A percentile compares a stretch with the other conserved stretches of the same genome.
Evolutionary conservation across 2,113 vertebrate genomes (phyloP).

Genomic region (Aviceda subcristata): DNA sequence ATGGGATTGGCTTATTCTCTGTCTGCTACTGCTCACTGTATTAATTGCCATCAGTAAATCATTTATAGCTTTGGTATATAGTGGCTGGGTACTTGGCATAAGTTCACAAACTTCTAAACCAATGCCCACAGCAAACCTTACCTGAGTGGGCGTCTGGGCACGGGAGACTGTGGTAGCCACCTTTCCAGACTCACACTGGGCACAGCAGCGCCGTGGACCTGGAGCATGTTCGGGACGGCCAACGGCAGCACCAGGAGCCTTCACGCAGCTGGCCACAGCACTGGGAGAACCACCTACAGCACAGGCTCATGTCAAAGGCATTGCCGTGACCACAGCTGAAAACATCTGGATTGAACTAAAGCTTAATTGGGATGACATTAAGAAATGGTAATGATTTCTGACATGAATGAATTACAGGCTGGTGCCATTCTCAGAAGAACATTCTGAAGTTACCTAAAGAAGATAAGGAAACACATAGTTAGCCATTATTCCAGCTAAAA

Average conservation of each 20-base stretch:
- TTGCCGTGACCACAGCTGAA: neutral
- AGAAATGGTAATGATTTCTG: neutral
- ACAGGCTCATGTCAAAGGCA: neutral
- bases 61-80: neutral
- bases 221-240: fast-evolving
- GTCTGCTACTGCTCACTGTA: neutral
- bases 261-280: neutral
- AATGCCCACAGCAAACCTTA: neutral
- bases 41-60: neutral
- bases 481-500: neutral
- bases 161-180: neutral
- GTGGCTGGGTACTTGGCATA: neutral
- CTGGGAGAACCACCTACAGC: neutral
- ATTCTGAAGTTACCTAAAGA: neutral
- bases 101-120: neutral
- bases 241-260: neutral
- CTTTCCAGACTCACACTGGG: neutral
- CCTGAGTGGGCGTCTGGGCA: neutral
- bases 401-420: neutral
- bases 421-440: neutral
- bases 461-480: neutral
- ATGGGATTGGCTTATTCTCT: neutral
- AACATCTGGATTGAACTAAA: neutral
- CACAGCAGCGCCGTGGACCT: neutral
- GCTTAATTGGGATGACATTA: neutral